Conservation (phyloP, 2,113 vertebrate genomes). For the Grammomys dolichurus region DNA sequence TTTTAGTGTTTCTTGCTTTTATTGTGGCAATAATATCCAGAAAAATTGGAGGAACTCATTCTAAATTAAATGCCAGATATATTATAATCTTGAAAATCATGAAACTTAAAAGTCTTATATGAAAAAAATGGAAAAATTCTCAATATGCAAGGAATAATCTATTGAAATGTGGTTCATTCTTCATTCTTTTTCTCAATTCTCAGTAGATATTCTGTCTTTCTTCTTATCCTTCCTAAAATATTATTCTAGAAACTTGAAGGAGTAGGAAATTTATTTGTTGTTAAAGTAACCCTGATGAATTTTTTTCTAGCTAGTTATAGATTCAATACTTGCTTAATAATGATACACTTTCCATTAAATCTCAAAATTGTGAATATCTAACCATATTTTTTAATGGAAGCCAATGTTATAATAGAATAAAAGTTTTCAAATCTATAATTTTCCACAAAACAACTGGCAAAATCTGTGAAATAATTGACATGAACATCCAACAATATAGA, state of each 20-base stretch:
- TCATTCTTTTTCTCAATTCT: neutral
- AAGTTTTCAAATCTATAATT: neutral
- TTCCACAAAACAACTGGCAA: neutral
- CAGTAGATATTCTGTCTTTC: neutral
- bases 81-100: constrained; percentile 4
- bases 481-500: neutral
- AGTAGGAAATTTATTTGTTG: neutral
- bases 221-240: fast-evolving
- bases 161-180: neutral
- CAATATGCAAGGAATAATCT: neutral
- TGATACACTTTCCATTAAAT: neutral
- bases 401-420: neutral
- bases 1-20: neutral
- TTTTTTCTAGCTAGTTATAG: neutral
- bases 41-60: neutral
- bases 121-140: neutral
- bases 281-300: neutral
- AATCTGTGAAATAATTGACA: neutral
- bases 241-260: neutral
- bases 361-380: neutral
- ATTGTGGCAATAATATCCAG: neutral
- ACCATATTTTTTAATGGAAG: neutral
- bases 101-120: neutral
- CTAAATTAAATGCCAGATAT: neutral
- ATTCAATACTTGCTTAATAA: neutral